Base-by-base conservation (phyloP, 2,113 vertebrate genomes). In the Orientallactaga bullata region DNA sequence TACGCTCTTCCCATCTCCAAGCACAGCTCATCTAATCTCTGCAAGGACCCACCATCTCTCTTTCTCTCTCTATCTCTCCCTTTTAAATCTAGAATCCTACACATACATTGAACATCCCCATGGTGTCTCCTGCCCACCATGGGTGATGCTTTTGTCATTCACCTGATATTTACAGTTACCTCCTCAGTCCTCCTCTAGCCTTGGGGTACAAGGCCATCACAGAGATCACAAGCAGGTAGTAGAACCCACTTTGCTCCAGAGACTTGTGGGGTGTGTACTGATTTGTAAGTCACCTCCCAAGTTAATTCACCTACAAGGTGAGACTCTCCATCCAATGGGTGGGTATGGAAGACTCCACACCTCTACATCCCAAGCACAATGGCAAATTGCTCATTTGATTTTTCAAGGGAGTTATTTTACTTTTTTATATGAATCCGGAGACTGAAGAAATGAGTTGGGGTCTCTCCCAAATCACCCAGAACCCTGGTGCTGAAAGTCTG, bases 11-110 rank as follows among this genome's bases (percentile, higher is more conserved):
- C 42, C n/a, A 78, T 32, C 4, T 1, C 35, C 58, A 55, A 79
- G 16, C 21, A 24, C 1, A 47, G 21, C 42, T 88, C 20, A 26
- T 84, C 30, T 24, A 23, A 51, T 47, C 23, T 35, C 69, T 28
- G 5, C n/a, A 13, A 42, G 17, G 39, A 37, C 21, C n/a, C 20
- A 28, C 6, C 39, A 55, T 60, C 37, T 32, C 42, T 80, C 24
- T 17, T 4, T 51, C 35, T 65, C 42, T 47, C 35, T 65, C 47
- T 47, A 66, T 7, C 30, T 51, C n/a, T n/a, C n/a, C n/a, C 42
- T 87, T 93, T 78, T 55, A 69, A 80, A n/a, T 84, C 26, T 85
- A 85, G 74, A 85, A 68, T 80, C 74, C 47, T 83, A 20, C 42
- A 93, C 17, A 68, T 15, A 42, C 84, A 77, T 65, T 8, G 35